Percentiles rank a stretch among this genome's conserved stretches.
These are phyloP conservation scores for Siniperca undulata DNA, from an alignment of 2,797 vertebrate species.

Conservation along the genomic window DNA sequence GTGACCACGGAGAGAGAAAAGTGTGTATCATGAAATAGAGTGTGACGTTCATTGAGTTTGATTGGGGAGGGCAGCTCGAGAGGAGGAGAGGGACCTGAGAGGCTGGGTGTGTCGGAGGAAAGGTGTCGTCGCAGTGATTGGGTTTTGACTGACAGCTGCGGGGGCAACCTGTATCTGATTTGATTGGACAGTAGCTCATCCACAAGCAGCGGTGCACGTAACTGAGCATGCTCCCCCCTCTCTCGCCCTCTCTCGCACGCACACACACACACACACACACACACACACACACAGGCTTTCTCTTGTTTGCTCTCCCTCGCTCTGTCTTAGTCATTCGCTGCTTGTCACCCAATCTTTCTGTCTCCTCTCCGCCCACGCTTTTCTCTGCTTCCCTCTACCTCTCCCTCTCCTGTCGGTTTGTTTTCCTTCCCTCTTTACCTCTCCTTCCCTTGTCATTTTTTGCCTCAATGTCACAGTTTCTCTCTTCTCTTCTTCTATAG, in stretches of 20 bases:
- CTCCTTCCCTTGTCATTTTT: slow-evolving; percentile 29
- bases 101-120: slow-evolving; percentile 57
- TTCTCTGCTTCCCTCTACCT: slow-evolving; percentile 32
- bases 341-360: slow-evolving; percentile 71
- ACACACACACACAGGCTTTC: slow-evolving; percentile 22
- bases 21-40: slow-evolving; percentile 43
- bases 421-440: slow-evolving; percentile 48
- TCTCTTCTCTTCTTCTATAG: background rate
- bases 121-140: slow-evolving; percentile 68
- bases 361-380: slow-evolving; percentile 61
- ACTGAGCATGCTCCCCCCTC: slow-evolving; percentile 22
- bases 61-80: slow-evolving; percentile 38
- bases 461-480: slow-evolving; percentile 11
- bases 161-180: slow-evolving; percentile 65
- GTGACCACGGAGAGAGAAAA: slow-evolving; percentile 46
- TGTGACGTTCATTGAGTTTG: slow-evolving; percentile 56
- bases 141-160: slow-evolving; percentile 76
- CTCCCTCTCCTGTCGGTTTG: slow-evolving; percentile 58
- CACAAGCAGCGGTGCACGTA: slow-evolving; percentile 54
- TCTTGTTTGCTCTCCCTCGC: slow-evolving; percentile 53
- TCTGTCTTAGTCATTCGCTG: slow-evolving; percentile 65
- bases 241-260: background rate
- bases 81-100: slow-evolving; percentile 31
- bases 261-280: slow-evolving; percentile 34
- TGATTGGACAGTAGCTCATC: slow-evolving; percentile 71